Evolutionary conservation across 2,797 vertebrate species (phyloP).

Genomic region (Anniella stebbinsi): DNA sequence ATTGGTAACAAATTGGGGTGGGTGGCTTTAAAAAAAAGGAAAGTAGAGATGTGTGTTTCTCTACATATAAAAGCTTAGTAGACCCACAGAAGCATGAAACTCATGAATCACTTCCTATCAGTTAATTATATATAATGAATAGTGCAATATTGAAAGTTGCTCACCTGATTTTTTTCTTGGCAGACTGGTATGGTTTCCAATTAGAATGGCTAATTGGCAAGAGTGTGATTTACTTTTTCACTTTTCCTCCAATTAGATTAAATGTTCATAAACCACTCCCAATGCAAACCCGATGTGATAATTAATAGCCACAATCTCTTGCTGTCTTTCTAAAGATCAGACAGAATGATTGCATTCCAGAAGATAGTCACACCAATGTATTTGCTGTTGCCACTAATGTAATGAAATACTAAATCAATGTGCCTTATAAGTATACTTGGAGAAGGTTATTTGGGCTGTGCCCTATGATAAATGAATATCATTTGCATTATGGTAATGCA

Average conservation of each 20-base stretch:
- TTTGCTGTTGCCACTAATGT: slow-evolving; percentile 24
- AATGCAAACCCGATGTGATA: slow-evolving; percentile 34
- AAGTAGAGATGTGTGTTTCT: neutral
- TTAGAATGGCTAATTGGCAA: slow-evolving; percentile 19
- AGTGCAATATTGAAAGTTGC: slow-evolving; percentile 29
- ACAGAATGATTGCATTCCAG: slow-evolving; percentile 33
- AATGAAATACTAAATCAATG: slow-evolving; percentile 46
- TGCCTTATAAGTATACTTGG: neutral
- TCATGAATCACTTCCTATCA: neutral
- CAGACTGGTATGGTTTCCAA: slow-evolving; percentile 8
- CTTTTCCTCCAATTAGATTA: slow-evolving; percentile 41
- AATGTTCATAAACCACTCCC: slow-evolving; percentile 8
- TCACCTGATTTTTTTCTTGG: slow-evolving; percentile 44
- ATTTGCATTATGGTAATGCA: slow-evolving; percentile 22
- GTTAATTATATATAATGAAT: slow-evolving; percentile 39
- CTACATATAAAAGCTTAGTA: neutral
- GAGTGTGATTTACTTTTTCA: neutral
- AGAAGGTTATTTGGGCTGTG: slow-evolving; percentile 20
- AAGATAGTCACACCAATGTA: slow-evolving; percentile 39
- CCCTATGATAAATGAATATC: slow-evolving; percentile 28
- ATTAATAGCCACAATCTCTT: slow-evolving; percentile 24
- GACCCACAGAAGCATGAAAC: neutral
- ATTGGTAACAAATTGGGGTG: neutral
- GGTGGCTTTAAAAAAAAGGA: neutral
- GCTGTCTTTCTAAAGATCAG: neutral